Conservation (phyloP, 2,113 vertebrate genomes). For the Amphiprion ocellaris region DNA sequence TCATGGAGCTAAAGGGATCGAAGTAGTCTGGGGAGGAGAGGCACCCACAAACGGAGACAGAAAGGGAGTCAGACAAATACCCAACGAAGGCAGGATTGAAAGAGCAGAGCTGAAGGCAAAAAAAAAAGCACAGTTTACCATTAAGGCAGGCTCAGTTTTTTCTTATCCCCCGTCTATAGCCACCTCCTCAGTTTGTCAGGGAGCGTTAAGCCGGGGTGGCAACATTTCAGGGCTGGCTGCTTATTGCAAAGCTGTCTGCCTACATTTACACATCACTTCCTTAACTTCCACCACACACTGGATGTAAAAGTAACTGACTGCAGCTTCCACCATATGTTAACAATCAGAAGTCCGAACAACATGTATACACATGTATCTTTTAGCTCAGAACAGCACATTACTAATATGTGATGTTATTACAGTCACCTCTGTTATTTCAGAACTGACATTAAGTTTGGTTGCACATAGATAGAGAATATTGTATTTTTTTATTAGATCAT, state of each 20-base stretch:
- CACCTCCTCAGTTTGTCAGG: constrained; percentile 54
- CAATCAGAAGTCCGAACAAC: constrained; percentile 24
- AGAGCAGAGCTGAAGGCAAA: constrained; percentile 17
- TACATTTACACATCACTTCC: constrained; percentile 60
- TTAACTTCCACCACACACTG: constrained; percentile 55
- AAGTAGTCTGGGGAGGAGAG: constrained; percentile 47
- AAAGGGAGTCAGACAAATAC: constrained; percentile 51
- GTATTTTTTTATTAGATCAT: too few species aligned
- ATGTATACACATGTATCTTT: neutral
- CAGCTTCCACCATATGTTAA: constrained; percentile 41
- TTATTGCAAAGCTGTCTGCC: constrained; percentile 77
- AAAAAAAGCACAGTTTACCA: constrained; percentile 9
- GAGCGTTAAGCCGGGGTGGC: constrained; percentile 52
- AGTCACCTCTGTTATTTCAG: too few species aligned
- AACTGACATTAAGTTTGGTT: too few species aligned
- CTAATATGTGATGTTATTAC: too few species aligned
- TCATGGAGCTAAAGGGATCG: constrained; percentile 66
- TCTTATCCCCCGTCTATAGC: neutral
- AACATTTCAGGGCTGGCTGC: constrained; percentile 72
- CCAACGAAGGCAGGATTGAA: constrained; percentile 37
- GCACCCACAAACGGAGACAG: constrained; percentile 44
- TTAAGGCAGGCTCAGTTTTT: constrained; percentile 20
- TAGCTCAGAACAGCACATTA: too few species aligned
- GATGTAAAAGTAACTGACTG: constrained; percentile 59
- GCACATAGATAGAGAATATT: too few species aligned